Percentiles rank a stretch among this genome's conserved stretches.
phyloP scores from a whole-genome alignment of 2,797 vertebrate species.

The Artibeus lituratus region DNA sequence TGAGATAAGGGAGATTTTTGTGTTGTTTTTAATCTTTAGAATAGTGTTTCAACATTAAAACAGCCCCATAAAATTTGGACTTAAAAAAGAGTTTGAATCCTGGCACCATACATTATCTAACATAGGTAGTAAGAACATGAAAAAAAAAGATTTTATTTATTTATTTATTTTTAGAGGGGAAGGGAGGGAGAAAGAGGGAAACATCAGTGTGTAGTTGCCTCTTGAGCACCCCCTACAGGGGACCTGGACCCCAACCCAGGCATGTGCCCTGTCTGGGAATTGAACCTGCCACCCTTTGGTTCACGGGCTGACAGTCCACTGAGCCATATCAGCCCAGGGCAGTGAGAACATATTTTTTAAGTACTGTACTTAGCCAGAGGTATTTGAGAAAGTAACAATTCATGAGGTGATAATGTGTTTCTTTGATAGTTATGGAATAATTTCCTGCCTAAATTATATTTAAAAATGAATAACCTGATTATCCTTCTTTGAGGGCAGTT shows the following conservation, averaged over 20 bases:
- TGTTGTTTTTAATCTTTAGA: conserved; percentile 3
- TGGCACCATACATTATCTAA: neutral
- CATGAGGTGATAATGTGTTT: neutral
- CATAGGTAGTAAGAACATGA: neutral
- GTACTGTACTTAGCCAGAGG: neutral
- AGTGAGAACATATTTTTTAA: neutral
- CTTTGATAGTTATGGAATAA: neutral
- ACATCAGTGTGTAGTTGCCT: too few relatives aligned
- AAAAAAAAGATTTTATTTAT: too few relatives aligned
- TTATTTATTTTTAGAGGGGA: too few relatives aligned
- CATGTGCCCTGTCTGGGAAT: too few relatives aligned
- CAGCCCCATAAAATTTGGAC: neutral
- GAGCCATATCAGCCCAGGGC: too few relatives aligned
- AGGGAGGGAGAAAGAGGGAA: too few relatives aligned
- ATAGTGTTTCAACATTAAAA: conserved; percentile 12
- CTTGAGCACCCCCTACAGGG: too few relatives aligned
- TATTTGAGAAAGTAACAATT: neutral
- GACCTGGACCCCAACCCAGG: too few relatives aligned
- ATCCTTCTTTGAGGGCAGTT: neutral
- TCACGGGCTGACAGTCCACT: too few relatives aligned
- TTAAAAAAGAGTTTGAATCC: neutral
- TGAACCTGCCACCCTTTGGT: too few relatives aligned
- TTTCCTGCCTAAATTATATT: conserved; percentile 24
- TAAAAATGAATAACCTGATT: neutral
- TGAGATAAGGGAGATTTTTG: neutral